These are phyloP conservation scores for Crenuchus spilurus DNA, from an alignment of 2,797 vertebrate species.

Conservation along the genomic window DNA sequence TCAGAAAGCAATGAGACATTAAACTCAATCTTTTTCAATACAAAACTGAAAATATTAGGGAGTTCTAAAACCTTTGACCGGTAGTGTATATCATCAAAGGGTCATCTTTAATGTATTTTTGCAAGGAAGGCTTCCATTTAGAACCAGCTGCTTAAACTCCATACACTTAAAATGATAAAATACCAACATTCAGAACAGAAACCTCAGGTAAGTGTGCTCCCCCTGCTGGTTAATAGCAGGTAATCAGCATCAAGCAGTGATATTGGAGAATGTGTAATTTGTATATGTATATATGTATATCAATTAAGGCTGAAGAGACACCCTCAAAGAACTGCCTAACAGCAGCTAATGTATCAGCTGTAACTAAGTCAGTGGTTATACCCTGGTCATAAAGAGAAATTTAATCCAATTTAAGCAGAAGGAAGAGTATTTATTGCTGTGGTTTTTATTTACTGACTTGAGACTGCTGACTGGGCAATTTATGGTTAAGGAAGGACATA, in stretches of 20 bases:
- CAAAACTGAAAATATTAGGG: no score
- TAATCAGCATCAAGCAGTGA: not conserved
- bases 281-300: no score
- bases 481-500: constrained; percentile 23
- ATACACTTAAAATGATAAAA: not conserved
- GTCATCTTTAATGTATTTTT: no score
- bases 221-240: not conserved
- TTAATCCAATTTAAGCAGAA: not conserved
- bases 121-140: not conserved
- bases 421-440: constrained; percentile 35
- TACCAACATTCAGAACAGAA: not conserved
- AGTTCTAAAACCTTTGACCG: no score
- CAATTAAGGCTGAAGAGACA: not conserved
- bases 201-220: not conserved
- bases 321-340: not conserved
- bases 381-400: not conserved
- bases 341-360: not conserved
- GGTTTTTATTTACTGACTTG: constrained; percentile 45
- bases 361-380: not conserved
- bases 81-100: no score
- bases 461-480: not conserved
- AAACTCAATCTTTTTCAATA: no score
- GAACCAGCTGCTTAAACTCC: not conserved
- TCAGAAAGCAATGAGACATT: no score
- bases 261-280: no score